Evolutionary conservation across 2,888 invertebrate species (phyloP).

Genomic region (Flexamia atlantica): DNA sequence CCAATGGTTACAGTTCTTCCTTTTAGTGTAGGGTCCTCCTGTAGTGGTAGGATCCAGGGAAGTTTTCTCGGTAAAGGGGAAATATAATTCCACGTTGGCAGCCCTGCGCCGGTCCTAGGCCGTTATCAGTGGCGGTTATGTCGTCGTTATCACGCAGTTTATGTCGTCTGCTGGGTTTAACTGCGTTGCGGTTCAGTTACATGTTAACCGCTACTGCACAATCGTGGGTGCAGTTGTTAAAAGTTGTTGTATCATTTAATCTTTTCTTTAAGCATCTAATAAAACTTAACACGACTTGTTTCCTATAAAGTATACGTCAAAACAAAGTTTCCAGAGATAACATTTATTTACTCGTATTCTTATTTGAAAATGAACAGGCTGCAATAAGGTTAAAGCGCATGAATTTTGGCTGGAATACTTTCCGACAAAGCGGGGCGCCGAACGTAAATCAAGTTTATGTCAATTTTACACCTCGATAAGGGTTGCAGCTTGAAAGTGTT

Average conservation of each 20-base stretch:
- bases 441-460: slow-evolving; percentile 34
- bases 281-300: too few relatives aligned
- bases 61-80: not conserved
- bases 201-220: not conserved
- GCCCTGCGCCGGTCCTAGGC: not conserved
- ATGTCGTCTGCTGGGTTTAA: slow-evolving; percentile 5
- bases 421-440: not conserved
- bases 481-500: not conserved
- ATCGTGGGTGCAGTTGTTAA: not conserved
- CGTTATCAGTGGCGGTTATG: not conserved
- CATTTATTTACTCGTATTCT: too few relatives aligned
- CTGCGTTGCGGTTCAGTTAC: not conserved
- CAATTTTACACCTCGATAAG: slow-evolving; percentile 13
- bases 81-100: not conserved
- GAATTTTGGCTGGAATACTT: not conserved
- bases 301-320: too few relatives aligned
- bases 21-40: too few relatives aligned
- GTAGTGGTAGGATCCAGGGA: too few relatives aligned
- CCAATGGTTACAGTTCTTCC: too few relatives aligned
- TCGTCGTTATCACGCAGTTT: not conserved
- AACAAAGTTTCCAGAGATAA: too few relatives aligned
- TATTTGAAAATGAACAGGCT: too few relatives aligned
- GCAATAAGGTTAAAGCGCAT: not conserved
- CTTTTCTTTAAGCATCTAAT: too few relatives aligned
- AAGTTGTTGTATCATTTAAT: too few relatives aligned